Percentiles rank a stretch among this genome's conserved stretches.
Conservation (phyloP, 1,140 invertebrate genomes). For the Drosophila orena region DNA sequence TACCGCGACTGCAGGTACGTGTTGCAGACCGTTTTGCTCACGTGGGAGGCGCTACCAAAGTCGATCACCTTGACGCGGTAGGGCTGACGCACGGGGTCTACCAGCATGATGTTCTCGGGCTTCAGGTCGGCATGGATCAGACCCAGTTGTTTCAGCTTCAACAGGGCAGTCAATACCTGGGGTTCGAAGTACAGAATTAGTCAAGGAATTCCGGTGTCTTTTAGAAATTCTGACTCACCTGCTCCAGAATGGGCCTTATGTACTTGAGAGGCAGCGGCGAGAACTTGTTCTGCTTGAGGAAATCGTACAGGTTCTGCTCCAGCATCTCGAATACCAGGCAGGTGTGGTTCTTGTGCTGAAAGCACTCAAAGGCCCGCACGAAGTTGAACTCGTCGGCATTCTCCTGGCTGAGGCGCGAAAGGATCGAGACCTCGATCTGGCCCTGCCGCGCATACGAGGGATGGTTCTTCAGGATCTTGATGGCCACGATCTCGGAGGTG, state of each 20-base stretch:
- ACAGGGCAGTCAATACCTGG: slow-evolving; percentile 94
- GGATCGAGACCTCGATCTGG: slow-evolving; percentile 99
- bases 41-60: slow-evolving; percentile 99
- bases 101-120: slow-evolving; percentile 99
- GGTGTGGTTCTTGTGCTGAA: slow-evolving; percentile 99
- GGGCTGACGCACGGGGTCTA: slow-evolving; percentile 98
- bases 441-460: slow-evolving; percentile 99
- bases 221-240: slow-evolving; percentile 87
- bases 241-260: slow-evolving; percentile 99
- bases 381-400: slow-evolving; percentile 99
- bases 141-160: slow-evolving; percentile 98
- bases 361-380: slow-evolving; percentile 99
- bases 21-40: slow-evolving; percentile 99
- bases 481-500: slow-evolving; percentile 99
- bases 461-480: slow-evolving; percentile 99
- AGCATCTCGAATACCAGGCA: slow-evolving; percentile 99
- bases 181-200: too few relatives aligned
- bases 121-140: slow-evolving; percentile 99
- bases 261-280: slow-evolving; percentile 98
- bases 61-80: slow-evolving; percentile 99
- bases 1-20: slow-evolving; percentile 99
- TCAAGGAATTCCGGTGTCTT: not conserved
- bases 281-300: slow-evolving; percentile 99
- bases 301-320: slow-evolving; percentile 99
- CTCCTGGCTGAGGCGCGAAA: slow-evolving; percentile 98